A percentile compares a stretch with the other conserved stretches of the same genome.
These are phyloP conservation scores for Pelmatolapia mariae DNA, from an alignment of 2,113 vertebrate genomes.

Conservation along the genomic window DNA sequence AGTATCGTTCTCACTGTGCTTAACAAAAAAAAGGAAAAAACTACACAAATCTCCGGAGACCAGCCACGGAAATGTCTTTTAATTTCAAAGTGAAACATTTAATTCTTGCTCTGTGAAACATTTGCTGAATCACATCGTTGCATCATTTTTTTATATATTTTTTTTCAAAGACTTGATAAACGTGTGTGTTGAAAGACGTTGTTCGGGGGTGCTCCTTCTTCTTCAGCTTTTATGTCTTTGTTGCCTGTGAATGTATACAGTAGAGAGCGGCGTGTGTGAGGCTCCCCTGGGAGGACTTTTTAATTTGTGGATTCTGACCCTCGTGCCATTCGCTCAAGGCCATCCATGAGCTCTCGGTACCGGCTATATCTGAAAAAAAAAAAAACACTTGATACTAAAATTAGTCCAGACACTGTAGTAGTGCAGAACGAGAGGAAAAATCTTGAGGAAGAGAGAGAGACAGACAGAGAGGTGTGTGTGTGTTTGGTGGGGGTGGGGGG, in stretches of 20 bases:
- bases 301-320: constrained; percentile 69
- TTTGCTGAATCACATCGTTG: constrained; percentile 52
- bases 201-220: constrained; percentile 16
- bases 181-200: constrained; percentile 32
- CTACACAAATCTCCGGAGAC: constrained; percentile 45
- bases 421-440: constrained; percentile 10
- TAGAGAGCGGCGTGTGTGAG: constrained; percentile 11
- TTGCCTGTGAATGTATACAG: constrained; percentile 47
- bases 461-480: neutral
- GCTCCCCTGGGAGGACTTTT: constrained; percentile 61
- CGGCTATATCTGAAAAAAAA: constrained; percentile 40
- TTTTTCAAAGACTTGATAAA: constrained; percentile 29
- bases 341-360: constrained; percentile 50
- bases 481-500: neutral
- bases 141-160: neutral
- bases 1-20: constrained; percentile 38
- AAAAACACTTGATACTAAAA: constrained; percentile 65
- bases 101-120: constrained; percentile 51
- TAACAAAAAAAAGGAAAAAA: constrained; percentile 34
- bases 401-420: constrained; percentile 36
- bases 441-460: neutral
- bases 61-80: constrained; percentile 41
- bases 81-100: constrained; percentile 58
- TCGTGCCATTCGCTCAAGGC: constrained; percentile 59
- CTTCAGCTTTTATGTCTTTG: constrained; percentile 52